Evolutionary conservation across 2,113 vertebrate genomes (phyloP).

Genomic region (Sorex fumeus): DNA sequence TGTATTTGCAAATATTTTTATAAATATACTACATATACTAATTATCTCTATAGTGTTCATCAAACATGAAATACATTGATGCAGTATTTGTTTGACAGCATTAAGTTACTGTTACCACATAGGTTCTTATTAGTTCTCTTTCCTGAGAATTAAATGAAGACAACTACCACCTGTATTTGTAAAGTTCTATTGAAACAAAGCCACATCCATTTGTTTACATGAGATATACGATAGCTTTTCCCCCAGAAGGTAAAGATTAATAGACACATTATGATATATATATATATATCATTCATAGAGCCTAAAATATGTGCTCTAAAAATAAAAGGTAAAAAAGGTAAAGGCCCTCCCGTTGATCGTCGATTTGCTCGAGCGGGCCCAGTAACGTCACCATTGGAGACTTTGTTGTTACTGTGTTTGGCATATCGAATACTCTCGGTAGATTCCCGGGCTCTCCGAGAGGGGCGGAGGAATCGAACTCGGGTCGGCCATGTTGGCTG

Average conservation of each 20-base stretch:
- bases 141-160: conserved; percentile 33
- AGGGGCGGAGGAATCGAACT: no score
- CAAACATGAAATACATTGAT: not conserved
- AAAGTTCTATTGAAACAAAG: conserved; percentile 27
- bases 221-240: not conserved
- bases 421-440: no score
- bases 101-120: not conserved
- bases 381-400: no score
- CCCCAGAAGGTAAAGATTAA: not conserved
- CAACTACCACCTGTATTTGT: not conserved
- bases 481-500: no score
- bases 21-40: not conserved
- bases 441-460: no score
- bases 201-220: not conserved
- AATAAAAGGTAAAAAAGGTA: no score
- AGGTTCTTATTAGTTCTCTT: conserved; percentile 22
- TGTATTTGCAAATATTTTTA: not conserved
- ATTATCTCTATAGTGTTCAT: not conserved
- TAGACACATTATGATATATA: not conserved
- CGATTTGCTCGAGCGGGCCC: no score
- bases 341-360: no score
- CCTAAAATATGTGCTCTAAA: no score
- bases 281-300: not conserved
- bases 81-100: not conserved
- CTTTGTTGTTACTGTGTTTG: no score